Base-by-base conservation (phyloP, 1,140 invertebrate species). In the Apis florea region DNA sequence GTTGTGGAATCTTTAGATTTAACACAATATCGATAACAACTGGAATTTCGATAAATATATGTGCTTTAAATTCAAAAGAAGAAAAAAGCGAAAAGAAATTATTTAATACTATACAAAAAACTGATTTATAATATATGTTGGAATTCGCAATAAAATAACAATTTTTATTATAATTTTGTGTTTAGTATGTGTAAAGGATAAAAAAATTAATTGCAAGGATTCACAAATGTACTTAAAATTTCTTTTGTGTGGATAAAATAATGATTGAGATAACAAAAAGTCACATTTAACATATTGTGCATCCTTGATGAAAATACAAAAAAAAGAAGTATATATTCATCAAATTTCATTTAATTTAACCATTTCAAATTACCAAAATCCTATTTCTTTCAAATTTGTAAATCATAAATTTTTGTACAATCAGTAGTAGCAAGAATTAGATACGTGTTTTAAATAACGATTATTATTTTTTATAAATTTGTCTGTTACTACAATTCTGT, bases 1-100 rank as follows among this genome's bases (percentile, higher is more conserved):
- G 91, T 93, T 1, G 90, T 93, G 0, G 93, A 94, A 54, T 93
- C 93, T 0, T 84, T 93, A 15, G 93, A 94, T 51, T 91, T 92
- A 4, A 86, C 90, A 0, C 91, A 93, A 17, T 94, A 91, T 81
- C 90, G 90, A 78, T 93, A 83, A 90, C 66, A 24, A 59, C 19
- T n/a, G 13, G 12, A 72, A 54, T 40, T 6, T 1, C 12, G 8
- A 21, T 11, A 54, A n/a, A 59, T 26, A 8, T 21, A n/a, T 26
- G 6, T 17, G 12, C n/a, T 61, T 15, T 40, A 40, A 19, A 15
- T 8, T 15, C 10, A 11, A 26, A 17, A 54, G 13, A 19, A 19
- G 1, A 53, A 17, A 2, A 24, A 17, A 51, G 53, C 8, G 17
- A 0, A 19, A 40, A 53, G 19, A 12, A 53, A 31, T 13, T 12